Evolutionary conservation across 1,140 invertebrate species (phyloP), one percentile per base, ranked within the genome.

Genomic region (Drosophila eugracilis): DNA sequence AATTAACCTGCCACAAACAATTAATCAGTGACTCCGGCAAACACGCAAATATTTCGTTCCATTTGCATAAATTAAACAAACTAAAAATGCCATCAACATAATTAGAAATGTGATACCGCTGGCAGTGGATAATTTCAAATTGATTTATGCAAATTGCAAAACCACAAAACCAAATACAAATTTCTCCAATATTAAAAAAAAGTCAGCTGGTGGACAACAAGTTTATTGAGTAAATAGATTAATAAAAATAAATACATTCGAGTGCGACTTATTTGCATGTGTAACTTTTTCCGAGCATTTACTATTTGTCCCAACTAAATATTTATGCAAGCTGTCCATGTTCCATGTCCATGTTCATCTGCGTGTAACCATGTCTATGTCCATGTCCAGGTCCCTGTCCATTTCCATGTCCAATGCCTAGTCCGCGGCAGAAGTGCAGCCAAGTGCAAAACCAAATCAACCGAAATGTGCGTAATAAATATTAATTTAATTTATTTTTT

Each of bases 141-240:
- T 88, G 83, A 88, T 88, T 88, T 88, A 88, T 88, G 83, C 53
- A 88, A 88, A 88, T 88, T 78, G 42, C 75, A 19, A 83, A 78
- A 70, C 83, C 83, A 26, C 83, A 76, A 66, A 72, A 88, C 70
- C 55, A 73, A 85, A 85, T 85, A 65, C 44, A 80, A 77, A 85
- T 76, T 72, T 65, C 21, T 39, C 57, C 39, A 58, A 63, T 66
- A 75, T 67, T 36, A 75, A 53, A 54, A 63, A 48, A 41, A 9
- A 9, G 55, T 66, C 41, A 55, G 22, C 6, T 9, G n/a, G 28
- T 9, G n/a, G 28, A 6, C 41, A 49, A 44, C 39, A 32, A 44
- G 30, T 54, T n/a, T n/a, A 22, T 36, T 30, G 17, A 79, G 71
- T 75, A 79, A 78, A 84, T 84, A 79, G 72, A 76, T 84, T 32